Base-by-base conservation (phyloP, 2,888 invertebrate species). In the Pycnomerus fuliginosus region DNA sequence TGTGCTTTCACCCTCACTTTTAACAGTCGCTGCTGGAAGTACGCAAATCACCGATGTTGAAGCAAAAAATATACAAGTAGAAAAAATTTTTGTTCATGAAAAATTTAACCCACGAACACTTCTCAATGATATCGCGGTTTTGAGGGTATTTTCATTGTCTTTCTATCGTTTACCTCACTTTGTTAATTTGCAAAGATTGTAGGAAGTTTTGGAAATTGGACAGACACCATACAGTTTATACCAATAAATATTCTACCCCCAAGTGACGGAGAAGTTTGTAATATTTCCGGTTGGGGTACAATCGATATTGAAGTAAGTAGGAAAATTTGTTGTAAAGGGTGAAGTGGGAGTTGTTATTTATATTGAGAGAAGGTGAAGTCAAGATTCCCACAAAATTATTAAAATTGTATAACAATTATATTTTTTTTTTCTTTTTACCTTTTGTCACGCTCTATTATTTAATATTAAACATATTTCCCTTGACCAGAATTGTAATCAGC, bases 51-150 rank as follows among this genome's bases (percentile, higher is more conserved):
- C 32, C 7, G 10, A 11, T 3, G 11, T 25, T 2, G 25, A 25
- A 32, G 24, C n/a, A n/a, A n/a, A n/a, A n/a, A n/a, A n/a, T n/a
- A n/a, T n/a, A n/a, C n/a, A n/a, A 7, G 40, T 40, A 3, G 24
- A 24, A 13, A 12, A 22, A 5, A 20, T 40, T 12, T 22, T 13
- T 16, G 34, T 44, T 13, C 44, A 44, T 14, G 38, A 39, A 13
- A 17, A 41, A 1, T 51, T 30, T 22, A 16, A 44, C 20, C 13
- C 15, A 13, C 24, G 35, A 12, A 20, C 11, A 2, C 27, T 45
- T 13, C 3, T 31, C 12, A 41, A 51, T 16, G 51, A 51, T 22
- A 48, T 51, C 8, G 48, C 48, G 14, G 3, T 51, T 16, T 31
- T 48, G 28, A 37, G 37, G 30, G 47, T 50, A 30, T 30, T 12